A percentile compares a stretch with the other conserved stretches of the same genome.
Conservation (phyloP, 2,797 vertebrate species). For the Arrhamphus sclerolepis region DNA sequence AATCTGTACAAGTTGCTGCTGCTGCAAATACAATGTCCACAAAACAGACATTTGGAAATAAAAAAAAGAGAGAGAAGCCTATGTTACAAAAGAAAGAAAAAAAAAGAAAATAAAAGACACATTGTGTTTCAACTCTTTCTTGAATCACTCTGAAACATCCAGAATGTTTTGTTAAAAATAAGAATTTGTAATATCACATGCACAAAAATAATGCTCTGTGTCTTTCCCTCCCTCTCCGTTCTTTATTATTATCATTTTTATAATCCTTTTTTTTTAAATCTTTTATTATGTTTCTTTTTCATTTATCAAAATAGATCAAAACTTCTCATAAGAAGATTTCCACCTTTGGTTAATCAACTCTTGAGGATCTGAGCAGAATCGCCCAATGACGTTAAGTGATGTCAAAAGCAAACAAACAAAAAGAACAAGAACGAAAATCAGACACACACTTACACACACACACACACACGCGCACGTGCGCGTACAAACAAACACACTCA, state of each 20-base stretch:
- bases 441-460: constrained; percentile 6
- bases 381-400: constrained; percentile 65
- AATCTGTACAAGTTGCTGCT: constrained; percentile 79
- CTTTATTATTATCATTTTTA: constrained; percentile 45
- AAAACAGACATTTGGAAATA: constrained; percentile 76
- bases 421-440: constrained; percentile 14
- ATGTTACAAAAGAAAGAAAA: constrained; percentile 82
- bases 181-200: constrained; percentile 76
- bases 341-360: constrained; percentile 80
- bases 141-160: constrained; percentile 78
- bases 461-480: background rate
- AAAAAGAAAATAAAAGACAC: constrained; percentile 76
- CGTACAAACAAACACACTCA: constrained; percentile 16
- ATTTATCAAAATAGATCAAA: constrained; percentile 85
- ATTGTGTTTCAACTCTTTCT: constrained; percentile 78
- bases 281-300: constrained; percentile 58
- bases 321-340: constrained; percentile 76
- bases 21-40: constrained; percentile 75
- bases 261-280: constrained; percentile 33
- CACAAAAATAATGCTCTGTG: constrained; percentile 82
- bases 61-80: constrained; percentile 80
- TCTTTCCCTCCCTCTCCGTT: constrained; percentile 62
- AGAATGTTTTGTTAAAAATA: constrained; percentile 79
- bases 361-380: constrained; percentile 70
- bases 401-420: constrained; percentile 26